Evolutionary conservation across 1,140 invertebrate genomes (phyloP).

Genomic region (Camponotus pennsylvanicus): DNA sequence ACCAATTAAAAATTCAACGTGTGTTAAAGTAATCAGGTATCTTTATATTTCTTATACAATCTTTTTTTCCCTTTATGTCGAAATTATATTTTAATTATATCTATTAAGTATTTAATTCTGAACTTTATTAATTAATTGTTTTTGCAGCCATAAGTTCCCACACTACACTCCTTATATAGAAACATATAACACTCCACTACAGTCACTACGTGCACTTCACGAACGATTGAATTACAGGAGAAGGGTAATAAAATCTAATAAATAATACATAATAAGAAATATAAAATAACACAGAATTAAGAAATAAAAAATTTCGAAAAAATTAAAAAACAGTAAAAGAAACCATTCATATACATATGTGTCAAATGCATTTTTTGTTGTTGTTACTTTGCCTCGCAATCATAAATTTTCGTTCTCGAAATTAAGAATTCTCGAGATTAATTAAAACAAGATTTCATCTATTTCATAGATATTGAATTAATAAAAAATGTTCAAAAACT

Average conservation of each 20-base stretch:
- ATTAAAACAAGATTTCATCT: neutral
- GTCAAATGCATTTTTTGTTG: neutral
- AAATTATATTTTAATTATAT: neutral
- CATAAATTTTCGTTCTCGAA: neutral
- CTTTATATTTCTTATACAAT: slow-evolving; percentile 10
- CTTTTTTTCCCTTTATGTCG: neutral
- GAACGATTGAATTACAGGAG: slow-evolving; percentile 57
- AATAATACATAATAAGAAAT: neutral
- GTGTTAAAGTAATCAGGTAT: slow-evolving; percentile 1
- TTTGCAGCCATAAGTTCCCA: slow-evolving; percentile 46
- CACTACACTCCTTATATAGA: slow-evolving; percentile 64
- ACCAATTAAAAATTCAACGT: neutral
- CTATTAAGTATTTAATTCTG: neutral
- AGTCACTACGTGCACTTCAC: too few species aligned
- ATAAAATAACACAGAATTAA: neutral
- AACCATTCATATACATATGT: neutral
- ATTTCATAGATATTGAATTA: neutral
- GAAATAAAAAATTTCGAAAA: neutral
- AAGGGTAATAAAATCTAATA: slow-evolving; percentile 60
- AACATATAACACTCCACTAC: slow-evolving; percentile 42
- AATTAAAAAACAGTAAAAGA: too few species aligned
- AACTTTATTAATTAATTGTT: neutral
- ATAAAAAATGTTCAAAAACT: neutral
- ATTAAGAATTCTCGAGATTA: neutral
- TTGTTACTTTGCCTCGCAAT: neutral